A percentile compares a stretch with the other conserved stretches of the same genome.
Evolutionary conservation across 2,797 vertebrate genomes (phyloP).

Genomic region (Cossypha dichroa): DNA sequence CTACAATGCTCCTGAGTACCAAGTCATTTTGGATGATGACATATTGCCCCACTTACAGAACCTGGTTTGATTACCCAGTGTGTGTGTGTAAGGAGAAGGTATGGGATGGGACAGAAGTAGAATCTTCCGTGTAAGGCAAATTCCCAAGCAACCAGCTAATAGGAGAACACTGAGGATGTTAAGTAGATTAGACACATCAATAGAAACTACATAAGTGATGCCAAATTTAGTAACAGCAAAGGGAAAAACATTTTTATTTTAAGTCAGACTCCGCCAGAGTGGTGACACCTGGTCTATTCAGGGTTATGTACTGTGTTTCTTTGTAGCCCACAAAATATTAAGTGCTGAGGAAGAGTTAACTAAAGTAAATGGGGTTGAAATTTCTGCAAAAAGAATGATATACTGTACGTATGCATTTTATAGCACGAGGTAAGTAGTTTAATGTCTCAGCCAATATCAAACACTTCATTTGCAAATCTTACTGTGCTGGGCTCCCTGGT

Average conservation of each 20-base stretch:
- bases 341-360: slow-evolving; percentile 51
- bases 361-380: slow-evolving; percentile 55
- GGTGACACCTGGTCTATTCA: not conserved
- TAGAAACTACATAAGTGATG: slow-evolving; percentile 57
- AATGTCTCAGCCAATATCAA: slow-evolving; percentile 79
- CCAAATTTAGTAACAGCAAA: slow-evolving; percentile 53
- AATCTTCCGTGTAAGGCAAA: slow-evolving; percentile 15
- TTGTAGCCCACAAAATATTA: not conserved
- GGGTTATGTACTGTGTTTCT: not conserved
- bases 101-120: not conserved
- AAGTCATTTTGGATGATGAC: not conserved
- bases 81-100: not conserved
- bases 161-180: slow-evolving; percentile 27
- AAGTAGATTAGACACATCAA: slow-evolving; percentile 67
- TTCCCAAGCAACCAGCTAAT: slow-evolving; percentile 55
- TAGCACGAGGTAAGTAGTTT: slow-evolving; percentile 76
- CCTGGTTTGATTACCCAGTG: slow-evolving; percentile 1
- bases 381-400: slow-evolving; percentile 67
- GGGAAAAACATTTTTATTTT: slow-evolving; percentile 49
- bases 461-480: slow-evolving; percentile 82
- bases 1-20: not conserved
- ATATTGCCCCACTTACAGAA: not conserved
- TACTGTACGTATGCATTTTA: slow-evolving; percentile 74
- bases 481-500: slow-evolving; percentile 73
- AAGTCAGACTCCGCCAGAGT: slow-evolving; percentile 3